Percentiles rank a stretch among this genome's conserved stretches.
Evolutionary conservation across 2,888 invertebrate genomes (phyloP).

Genomic region (Calliphora vomitoria): DNA sequence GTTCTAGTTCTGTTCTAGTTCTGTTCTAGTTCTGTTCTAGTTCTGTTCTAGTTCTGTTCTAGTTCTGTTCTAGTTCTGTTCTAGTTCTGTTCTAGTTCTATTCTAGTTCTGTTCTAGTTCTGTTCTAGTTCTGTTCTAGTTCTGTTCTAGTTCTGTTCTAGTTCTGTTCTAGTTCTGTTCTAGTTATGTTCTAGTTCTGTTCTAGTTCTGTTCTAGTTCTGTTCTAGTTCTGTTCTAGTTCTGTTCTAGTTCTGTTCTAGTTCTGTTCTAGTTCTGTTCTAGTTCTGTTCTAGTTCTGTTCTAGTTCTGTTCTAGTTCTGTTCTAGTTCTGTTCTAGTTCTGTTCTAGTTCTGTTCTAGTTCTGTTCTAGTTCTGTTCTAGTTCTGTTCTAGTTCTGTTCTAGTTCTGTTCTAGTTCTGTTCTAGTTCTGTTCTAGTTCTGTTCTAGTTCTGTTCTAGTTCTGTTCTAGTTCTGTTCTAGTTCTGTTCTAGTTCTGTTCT

Average conservation of each 20-base stretch:
- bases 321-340: background rate
- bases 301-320: background rate
- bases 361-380: background rate
- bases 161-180: background rate
- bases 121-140: background rate
- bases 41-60: background rate
- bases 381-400: background rate
- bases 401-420: background rate
- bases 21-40: background rate
- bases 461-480: no score
- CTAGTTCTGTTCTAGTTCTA: no score
- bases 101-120: background rate
- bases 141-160: background rate
- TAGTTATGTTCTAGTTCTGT: background rate
- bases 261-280: background rate
- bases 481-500: no score
- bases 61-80: background rate
- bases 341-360: background rate
- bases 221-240: background rate
- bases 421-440: background rate
- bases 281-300: background rate
- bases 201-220: background rate
- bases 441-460: background rate
- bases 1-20: background rate
- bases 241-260: background rate